Base-by-base conservation (phyloP, 92 coral and sea anemone genomes). In the Virgularia gustaviana region DNA sequence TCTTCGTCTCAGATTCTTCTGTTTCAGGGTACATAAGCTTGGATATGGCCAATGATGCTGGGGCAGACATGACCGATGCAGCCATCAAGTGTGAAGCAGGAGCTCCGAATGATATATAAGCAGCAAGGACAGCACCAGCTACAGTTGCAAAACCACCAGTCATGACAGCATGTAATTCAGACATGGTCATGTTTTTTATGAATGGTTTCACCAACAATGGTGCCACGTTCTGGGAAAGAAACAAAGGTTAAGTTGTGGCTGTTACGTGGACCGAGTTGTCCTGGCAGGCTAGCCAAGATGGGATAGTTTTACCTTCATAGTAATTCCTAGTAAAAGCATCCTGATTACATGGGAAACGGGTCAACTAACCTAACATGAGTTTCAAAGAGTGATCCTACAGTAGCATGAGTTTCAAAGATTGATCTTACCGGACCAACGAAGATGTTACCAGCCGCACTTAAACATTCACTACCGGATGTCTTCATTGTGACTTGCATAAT, bases 31-130 rank as follows among this genome's bases (percentile, higher is more conserved):
- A 89, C 83, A 90, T 83, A 16, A 90, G 61, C 79, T 90, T 90
- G 3, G 97, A 90, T 23, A 90, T 89, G n/a, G 97, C 97, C 33
- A 90, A 67, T 32, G 96, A 90, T 28, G 97, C 97, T 18, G 97
- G 97, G 2, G 97, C 97, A 19, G 97, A 90, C 97, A 90, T 90
- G 25, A 90, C 97, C 0, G 97, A 90, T n/a, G 97, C 97, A 3
- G 96, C 76, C 22, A 90, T 78, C 66, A 90, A 78, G 75, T 90
- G 97, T 25, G 88, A 85, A 36, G 97, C 85, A 61, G 87, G 72
- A 24, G 88, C 82, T 2, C 97, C 97, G 49, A 84, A 86, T 47
- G 72, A 84, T 45, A 78, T 87, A 67, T 85, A 90, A 0, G 91
- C 90, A 33, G 96, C 97, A 56, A 90, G 37, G 24, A 90, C 59